These are phyloP conservation scores for Anoplius nigerrimus DNA, from an alignment of 2,888 invertebrate genomes.

Conservation along the genomic window DNA sequence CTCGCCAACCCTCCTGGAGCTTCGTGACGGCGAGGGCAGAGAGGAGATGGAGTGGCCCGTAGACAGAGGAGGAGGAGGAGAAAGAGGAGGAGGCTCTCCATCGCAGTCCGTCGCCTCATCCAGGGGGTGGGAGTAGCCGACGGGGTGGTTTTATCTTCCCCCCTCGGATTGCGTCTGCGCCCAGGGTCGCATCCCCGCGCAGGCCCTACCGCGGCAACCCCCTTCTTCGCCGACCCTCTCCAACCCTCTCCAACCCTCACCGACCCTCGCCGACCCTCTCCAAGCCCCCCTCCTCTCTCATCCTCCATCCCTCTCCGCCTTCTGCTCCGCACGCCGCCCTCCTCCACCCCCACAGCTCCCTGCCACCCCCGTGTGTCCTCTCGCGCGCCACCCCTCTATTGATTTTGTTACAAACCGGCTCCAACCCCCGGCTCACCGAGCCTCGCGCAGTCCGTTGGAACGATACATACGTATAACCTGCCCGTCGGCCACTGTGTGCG, in stretches of 20 bases:
- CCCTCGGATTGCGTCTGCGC: conserved; percentile 72
- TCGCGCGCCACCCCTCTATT: conserved; percentile 74
- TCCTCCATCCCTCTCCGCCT: conserved; percentile 29
- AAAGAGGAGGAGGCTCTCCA: conserved; percentile 68
- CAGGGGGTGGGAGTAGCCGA: conserved; percentile 72
- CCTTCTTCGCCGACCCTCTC: conserved; percentile 16
- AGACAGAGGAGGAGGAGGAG: conserved; percentile 40
- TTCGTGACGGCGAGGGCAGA: conserved; percentile 27
- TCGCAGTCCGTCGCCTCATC: conserved; percentile 76
- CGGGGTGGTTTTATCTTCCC: conserved; percentile 76
- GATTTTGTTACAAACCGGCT: conserved; percentile 75
- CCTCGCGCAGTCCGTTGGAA: conserved; percentile 51
- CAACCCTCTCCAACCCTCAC: conserved; percentile 26
- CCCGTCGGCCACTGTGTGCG: conserved; percentile 47
- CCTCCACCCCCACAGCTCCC: conserved; percentile 21
- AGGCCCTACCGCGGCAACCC: conserved; percentile 38
- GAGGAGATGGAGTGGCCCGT: conserved; percentile 40
- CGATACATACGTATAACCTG: conserved; percentile 65
- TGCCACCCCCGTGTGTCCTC: conserved; percentile 62
- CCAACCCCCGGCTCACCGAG: conserved; percentile 60
- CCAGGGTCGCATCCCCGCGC: conserved; percentile 52
- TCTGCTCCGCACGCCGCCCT: no score
- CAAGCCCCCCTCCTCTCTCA: conserved; percentile 27
- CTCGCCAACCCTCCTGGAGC: conserved; percentile 32
- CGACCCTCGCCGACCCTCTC: background rate